These are phyloP conservation scores for Ennomos quercinarius DNA, from an alignment of 2,888 invertebrate genomes.

Conservation along the genomic window DNA sequence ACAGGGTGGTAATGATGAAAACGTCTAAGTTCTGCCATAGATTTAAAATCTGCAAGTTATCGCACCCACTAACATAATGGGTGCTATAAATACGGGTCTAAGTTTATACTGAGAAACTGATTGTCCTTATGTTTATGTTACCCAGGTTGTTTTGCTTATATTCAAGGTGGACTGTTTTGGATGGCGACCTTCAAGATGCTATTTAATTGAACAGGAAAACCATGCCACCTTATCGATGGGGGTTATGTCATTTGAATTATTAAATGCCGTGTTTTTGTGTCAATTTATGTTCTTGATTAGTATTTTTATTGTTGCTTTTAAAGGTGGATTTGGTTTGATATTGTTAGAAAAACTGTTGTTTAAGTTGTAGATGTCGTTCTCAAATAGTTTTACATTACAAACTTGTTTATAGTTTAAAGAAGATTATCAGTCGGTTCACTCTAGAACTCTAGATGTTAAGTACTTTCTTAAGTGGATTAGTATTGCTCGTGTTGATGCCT, in stretches of 20 bases:
- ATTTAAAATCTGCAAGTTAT: too few species aligned
- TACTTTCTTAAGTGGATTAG: too few species aligned
- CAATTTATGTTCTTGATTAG: constrained; percentile 15
- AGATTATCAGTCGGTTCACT: too few species aligned
- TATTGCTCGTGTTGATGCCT: too few species aligned
- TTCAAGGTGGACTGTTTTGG: constrained; percentile 12
- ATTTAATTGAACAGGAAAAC: constrained; percentile 24
- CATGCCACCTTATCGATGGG: neutral
- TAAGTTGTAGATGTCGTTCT: too few species aligned
- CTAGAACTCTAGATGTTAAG: too few species aligned
- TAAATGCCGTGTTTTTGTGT: constrained; percentile 10
- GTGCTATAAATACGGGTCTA: constrained; percentile 12
- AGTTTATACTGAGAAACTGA: constrained; percentile 12
- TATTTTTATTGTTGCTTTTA: constrained; percentile 5
- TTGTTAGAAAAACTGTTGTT: too few species aligned
- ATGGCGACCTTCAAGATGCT: constrained; percentile 28
- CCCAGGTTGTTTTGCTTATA: constrained; percentile 23
- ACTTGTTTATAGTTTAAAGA: too few species aligned
- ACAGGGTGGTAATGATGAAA: too few species aligned
- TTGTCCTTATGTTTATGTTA: constrained; percentile 17
- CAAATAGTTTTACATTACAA: too few species aligned
- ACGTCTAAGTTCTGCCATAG: too few species aligned
- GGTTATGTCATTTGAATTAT: constrained; percentile 6
- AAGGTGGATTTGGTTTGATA: neutral
- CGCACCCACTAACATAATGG: too few species aligned